Base-by-base conservation (phyloP, 1,140 invertebrate genomes). In the Diprion similis region DNA sequence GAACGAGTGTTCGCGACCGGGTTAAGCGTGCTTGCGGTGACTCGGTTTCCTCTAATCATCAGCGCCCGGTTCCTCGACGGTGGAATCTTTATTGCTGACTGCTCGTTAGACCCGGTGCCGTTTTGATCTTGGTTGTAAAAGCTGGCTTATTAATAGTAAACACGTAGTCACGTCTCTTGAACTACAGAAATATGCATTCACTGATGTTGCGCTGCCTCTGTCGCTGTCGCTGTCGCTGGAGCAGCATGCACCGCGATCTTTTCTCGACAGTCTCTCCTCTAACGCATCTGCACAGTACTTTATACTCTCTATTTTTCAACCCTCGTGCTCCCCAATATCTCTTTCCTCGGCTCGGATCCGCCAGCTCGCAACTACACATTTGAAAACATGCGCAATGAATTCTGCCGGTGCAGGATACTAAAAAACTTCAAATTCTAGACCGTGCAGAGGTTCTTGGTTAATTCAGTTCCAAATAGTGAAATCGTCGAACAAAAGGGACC, bases 1-100 rank as follows among this genome's bases (percentile, higher is more conserved):
- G 51, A 79, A 83, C 78, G 74, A 76, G 68, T 85, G 81, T 84
- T 81, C 76, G 76, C 81, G 78, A 73, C 76, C 81, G 81, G 75
- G 69, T 77, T 37, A 73, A 73, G 71, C 78, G 77, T 74, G 79
- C 83, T 79, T 78, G 81, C 79, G 51, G 72, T 37, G 24, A 37
- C 24, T 37, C 24, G 24, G 70, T 76, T 75, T 66, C 70, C 72
- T 77, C 80, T 80, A 82, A 83, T 84, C 80, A 81, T 77, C 75
- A 68, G 10, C 75, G 51, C 51, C 6, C 51, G 51, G 51, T 6
- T 66, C 72, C 75, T 74, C 51, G 74, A 51, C 64, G 68, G 66
- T 18, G 67, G 77, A 80, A 80, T 79, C 78, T 81, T 82, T 81
- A 84, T 81, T 81, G 79, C 77, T 51, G 64, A 77, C 77, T 71